These are phyloP conservation scores for Chinchilla lanigera DNA, from an alignment of 2,113 vertebrate genomes.

Conservation along the genomic window DNA sequence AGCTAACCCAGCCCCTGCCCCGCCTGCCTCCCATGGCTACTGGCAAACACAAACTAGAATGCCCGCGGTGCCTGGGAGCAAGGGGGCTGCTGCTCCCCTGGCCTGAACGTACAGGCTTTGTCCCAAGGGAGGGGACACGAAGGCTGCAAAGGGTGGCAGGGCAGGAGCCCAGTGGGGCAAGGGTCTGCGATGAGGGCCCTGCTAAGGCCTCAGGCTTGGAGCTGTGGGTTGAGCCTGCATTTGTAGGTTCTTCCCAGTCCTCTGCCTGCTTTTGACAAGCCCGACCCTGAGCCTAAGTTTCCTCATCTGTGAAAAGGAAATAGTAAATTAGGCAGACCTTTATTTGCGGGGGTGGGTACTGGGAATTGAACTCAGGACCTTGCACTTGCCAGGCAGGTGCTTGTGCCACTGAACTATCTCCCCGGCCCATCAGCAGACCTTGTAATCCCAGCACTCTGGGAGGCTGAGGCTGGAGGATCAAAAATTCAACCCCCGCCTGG, in stretches of 20 bases:
- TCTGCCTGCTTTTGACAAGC: not conserved
- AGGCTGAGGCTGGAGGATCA: not conserved
- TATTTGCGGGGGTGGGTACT: no score
- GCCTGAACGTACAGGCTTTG: not conserved
- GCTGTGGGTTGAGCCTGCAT: not conserved
- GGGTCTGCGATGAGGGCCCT: not conserved
- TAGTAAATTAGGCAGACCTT: not conserved
- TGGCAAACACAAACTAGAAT: not conserved
- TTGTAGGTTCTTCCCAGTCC: not conserved
- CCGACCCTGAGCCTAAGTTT: not conserved
- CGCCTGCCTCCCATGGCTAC: not conserved
- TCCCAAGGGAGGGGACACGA: not conserved
- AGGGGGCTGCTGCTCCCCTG: not conserved
- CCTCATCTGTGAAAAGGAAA: not conserved
- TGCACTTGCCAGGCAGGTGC: no score
- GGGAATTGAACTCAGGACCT: no score
- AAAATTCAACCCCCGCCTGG: not conserved
- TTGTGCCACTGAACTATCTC: no score
- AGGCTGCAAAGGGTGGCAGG: not conserved
- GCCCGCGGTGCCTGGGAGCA: not conserved
- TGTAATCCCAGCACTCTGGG: not conserved
- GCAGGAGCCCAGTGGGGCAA: not conserved
- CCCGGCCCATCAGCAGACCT: no score
- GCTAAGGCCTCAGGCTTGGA: not conserved
- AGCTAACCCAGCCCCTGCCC: not conserved